Evolutionary conservation across 2,113 vertebrate genomes (phyloP).

Genomic region (Ondatra zibethicus): DNA sequence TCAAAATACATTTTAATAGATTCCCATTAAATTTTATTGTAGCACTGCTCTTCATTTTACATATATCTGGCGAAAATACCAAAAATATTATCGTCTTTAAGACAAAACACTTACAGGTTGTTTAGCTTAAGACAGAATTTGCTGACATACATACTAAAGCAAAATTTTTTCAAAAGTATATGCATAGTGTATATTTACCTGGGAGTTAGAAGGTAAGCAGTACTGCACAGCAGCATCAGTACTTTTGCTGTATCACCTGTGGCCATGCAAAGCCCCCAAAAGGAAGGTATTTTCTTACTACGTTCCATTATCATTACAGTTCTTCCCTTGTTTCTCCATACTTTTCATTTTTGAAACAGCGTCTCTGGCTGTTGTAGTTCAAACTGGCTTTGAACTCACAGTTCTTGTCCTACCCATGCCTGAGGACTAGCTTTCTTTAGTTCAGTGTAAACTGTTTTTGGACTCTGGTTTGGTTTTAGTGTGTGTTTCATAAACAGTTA

Average conservation of each 20-base stretch:
- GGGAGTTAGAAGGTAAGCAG: slow-evolving; percentile 9
- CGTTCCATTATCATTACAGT: slow-evolving; percentile 35
- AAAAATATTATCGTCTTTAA: not conserved
- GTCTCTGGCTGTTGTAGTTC: not conserved
- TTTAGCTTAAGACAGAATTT: not conserved
- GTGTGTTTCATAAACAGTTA: not conserved
- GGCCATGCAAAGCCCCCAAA: not conserved
- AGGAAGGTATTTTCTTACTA: slow-evolving; percentile 10
- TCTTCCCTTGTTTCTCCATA: not conserved
- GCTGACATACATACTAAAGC: not conserved
- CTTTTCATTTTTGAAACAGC: not conserved
- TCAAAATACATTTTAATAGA: not conserved
- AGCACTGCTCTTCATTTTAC: slow-evolving; percentile 33
- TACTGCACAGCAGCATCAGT: not conserved
- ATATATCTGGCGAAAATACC: not conserved
- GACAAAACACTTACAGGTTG: not conserved
- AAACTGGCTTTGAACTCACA: not conserved
- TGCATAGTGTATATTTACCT: slow-evolving; percentile 11
- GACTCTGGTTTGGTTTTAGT: slow-evolving; percentile 35
- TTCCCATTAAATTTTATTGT: slow-evolving; percentile 9
- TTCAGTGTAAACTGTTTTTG: slow-evolving; percentile 19
- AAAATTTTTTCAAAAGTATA: not conserved
- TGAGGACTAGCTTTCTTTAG: slow-evolving; percentile 23
- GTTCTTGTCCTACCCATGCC: not conserved
- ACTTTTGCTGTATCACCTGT: not conserved